Evolutionary conservation across 30 jellyfish, hydroid and myxozoan species (phyloP).

Genomic region (Turritopsis rubra): DNA sequence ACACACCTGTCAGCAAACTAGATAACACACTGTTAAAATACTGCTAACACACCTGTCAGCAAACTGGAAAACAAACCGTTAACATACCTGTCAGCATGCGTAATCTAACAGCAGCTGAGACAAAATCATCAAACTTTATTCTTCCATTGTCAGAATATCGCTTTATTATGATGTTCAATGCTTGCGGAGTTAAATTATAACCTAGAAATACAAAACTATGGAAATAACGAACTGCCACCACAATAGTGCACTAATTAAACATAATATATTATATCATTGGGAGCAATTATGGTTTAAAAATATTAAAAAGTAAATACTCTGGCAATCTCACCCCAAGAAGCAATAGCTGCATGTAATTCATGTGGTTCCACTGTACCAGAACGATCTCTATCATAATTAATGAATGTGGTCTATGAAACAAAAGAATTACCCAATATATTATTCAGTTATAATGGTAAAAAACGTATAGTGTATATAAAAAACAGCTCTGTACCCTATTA

Average conservation of each 20-base stretch:
- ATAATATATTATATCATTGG: too few relatives aligned
- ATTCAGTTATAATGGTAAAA: background rate
- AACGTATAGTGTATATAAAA: too few relatives aligned
- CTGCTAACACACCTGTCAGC: too few relatives aligned
- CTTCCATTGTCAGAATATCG: constrained; percentile 66
- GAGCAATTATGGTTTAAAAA: too few relatives aligned
- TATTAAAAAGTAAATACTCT: too few relatives aligned
- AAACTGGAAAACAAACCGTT: too few relatives aligned
- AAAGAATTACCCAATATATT: background rate
- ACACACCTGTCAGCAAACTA: too few relatives aligned
- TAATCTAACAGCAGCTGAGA: constrained; percentile 80
- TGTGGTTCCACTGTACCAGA: constrained; percentile 98
- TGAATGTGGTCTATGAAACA: constrained; percentile 56
- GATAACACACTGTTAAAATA: too few relatives aligned
- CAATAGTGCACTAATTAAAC: too few relatives aligned
- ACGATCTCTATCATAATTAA: constrained; percentile 77
- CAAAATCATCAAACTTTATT: constrained; percentile 82
- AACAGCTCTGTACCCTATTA: too few relatives aligned
- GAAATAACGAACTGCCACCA: background rate
- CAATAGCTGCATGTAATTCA: constrained; percentile 81
- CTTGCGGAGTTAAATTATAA: constrained; percentile 81
- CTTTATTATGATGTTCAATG: constrained; percentile 62
- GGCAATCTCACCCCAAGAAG: constrained; percentile 94
- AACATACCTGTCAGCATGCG: constrained; percentile 84
- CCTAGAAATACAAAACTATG: constrained; percentile 28